Evolutionary conservation across 2,888 invertebrate species (phyloP).

Genomic region (Eupithecia subfuscata): DNA sequence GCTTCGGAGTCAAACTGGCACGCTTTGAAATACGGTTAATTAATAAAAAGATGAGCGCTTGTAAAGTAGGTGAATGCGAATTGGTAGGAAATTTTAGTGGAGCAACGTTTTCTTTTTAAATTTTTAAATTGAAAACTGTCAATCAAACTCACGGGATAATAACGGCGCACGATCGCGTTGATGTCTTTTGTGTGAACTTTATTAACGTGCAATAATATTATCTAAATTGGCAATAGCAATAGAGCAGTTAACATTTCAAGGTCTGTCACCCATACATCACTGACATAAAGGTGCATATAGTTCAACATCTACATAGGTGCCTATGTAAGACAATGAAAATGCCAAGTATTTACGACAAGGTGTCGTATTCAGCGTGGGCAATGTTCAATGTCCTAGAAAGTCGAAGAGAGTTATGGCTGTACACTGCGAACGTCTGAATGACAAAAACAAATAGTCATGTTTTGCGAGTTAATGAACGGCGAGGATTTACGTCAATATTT

Average conservation of each 20-base stretch:
- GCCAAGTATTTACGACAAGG: constrained; percentile 29
- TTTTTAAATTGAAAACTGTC: neutral
- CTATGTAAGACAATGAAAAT: constrained; percentile 24
- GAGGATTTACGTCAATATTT: constrained; percentile 46
- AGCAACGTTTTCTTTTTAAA: neutral
- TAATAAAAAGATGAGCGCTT: constrained; percentile 52
- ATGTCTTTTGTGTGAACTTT: constrained; percentile 32
- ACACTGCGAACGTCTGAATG: constrained; percentile 25
- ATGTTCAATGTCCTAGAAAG: constrained; percentile 31
- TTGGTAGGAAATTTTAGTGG: constrained; percentile 23
- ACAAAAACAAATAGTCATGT: constrained; percentile 32
- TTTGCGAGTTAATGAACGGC: constrained; percentile 25
- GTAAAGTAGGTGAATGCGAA: constrained; percentile 31
- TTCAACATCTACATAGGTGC: neutral
- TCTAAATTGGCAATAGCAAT: neutral
- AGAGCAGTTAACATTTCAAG: constrained; percentile 16
- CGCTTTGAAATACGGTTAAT: constrained; percentile 55
- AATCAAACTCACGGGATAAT: neutral
- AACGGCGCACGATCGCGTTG: constrained; percentile 31
- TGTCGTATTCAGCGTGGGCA: constrained; percentile 33
- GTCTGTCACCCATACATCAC: constrained; percentile 16
- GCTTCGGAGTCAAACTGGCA: constrained; percentile 44
- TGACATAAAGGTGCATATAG: constrained; percentile 7
- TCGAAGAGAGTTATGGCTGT: constrained; percentile 27
- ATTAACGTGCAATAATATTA: neutral